phyloP scores from a whole-genome alignment of 2,888 invertebrate species.

The Hypena proboscidalis region DNA sequence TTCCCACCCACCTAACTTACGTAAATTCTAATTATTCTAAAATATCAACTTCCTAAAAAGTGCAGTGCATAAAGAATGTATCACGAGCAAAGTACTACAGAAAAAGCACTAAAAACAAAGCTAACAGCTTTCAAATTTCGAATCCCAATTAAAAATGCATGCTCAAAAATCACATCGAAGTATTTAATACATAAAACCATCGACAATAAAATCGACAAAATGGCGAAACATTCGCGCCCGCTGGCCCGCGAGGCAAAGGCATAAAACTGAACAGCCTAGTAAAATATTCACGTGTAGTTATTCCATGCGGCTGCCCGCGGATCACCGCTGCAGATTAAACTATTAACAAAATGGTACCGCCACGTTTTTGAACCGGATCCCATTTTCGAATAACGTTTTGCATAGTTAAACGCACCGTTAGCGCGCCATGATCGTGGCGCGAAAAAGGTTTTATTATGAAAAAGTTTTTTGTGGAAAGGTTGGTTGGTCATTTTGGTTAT shows the following conservation, averaged over 20 bases:
- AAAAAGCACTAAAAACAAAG: neutral
- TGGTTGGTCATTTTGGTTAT: conserved; percentile 4
- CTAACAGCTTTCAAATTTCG: neutral
- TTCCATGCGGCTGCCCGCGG: conserved; percentile 59
- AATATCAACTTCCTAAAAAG: too few relatives aligned
- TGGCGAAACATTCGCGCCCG: conserved; percentile 16
- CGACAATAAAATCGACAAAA: conserved; percentile 22
- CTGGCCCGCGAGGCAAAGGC: conserved; percentile 28
- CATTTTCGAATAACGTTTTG: conserved; percentile 53
- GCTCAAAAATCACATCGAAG: neutral
- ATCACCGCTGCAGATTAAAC: conserved; percentile 75
- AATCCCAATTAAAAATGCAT: neutral
- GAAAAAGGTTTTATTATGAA: conserved; percentile 38
- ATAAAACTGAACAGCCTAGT: conserved; percentile 45
- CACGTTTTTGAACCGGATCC: conserved; percentile 46
- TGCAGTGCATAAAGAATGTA: too few relatives aligned
- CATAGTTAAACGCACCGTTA: conserved; percentile 52
- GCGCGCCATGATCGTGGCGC: conserved; percentile 33
- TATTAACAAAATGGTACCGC: conserved; percentile 73
- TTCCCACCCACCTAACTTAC: too few relatives aligned
- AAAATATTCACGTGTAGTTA: conserved; percentile 73
- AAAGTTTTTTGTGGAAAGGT: conserved; percentile 24
- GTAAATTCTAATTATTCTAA: too few relatives aligned
- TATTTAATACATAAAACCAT: conserved; percentile 5
- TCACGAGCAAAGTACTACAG: too few relatives aligned